Evolutionary conservation across 1,140 invertebrate genomes (phyloP).

Genomic region (Polypedilum vanderplanki): DNA sequence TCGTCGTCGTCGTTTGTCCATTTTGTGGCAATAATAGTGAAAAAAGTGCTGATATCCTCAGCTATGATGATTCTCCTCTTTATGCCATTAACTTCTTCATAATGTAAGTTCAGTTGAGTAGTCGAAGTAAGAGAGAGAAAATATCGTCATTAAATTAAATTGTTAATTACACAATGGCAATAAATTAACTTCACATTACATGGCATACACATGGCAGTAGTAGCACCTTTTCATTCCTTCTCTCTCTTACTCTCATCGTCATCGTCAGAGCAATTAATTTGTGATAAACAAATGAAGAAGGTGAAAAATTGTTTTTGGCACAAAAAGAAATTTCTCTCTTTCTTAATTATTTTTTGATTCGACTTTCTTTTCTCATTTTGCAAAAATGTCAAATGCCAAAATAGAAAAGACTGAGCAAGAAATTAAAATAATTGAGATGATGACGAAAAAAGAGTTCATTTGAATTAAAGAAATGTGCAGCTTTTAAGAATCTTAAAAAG

Average conservation of each 20-base stretch:
- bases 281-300: slow-evolving; percentile 18
- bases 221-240: not conserved
- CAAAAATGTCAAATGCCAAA: not conserved
- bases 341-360: not conserved
- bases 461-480: not conserved
- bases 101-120: not conserved
- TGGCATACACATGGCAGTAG: not conserved
- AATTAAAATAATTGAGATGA: too few relatives aligned
- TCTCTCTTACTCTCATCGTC: too few relatives aligned
- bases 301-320: not conserved
- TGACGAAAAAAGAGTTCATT: too few relatives aligned
- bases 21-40: too few relatives aligned
- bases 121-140: not conserved
- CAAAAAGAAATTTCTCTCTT: not conserved
- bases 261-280: not conserved
- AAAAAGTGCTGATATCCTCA: too few relatives aligned
- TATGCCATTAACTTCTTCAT: slow-evolving; percentile 2
- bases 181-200: slow-evolving; percentile 14
- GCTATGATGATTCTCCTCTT: not conserved
- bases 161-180: slow-evolving; percentile 18
- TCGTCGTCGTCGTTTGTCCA: too few relatives aligned
- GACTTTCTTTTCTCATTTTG: not conserved
- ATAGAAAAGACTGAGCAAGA: too few relatives aligned
- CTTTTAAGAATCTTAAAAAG: not conserved
- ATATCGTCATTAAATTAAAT: slow-evolving; percentile 15